Conservation (phyloP, 2,113 vertebrate genomes). For the Protomyctophum bolini region DNA sequence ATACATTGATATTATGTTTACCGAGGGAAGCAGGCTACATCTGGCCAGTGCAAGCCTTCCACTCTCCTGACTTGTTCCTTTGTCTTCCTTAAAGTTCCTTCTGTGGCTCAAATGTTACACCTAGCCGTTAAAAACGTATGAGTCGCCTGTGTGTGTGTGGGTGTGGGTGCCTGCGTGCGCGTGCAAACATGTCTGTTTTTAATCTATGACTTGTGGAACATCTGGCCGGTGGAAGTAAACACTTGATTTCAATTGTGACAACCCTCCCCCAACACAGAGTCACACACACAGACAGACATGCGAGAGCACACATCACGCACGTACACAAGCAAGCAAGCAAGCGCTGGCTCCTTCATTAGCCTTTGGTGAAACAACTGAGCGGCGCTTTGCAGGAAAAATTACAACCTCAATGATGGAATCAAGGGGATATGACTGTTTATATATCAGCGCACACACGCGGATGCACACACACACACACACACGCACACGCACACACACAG, state of each 20-base stretch:
- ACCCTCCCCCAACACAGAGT: neutral
- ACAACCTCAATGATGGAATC: slow-evolving; percentile 36
- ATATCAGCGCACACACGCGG: slow-evolving; percentile 33
- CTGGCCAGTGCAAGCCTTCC: slow-evolving; percentile 6
- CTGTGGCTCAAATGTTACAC: slow-evolving; percentile 8
- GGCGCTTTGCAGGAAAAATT: slow-evolving; percentile 50
- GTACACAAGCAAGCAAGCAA: neutral
- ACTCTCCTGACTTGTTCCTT: neutral
- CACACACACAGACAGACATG: neutral
- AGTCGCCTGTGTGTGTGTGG: slow-evolving; percentile 5
- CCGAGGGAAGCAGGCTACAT: slow-evolving; percentile 12
- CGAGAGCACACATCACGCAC: slow-evolving; percentile 4
- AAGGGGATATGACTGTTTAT: slow-evolving; percentile 13
- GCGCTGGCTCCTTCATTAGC: slow-evolving; percentile 26
- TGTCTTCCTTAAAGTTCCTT: neutral
- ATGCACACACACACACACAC: slow-evolving; percentile 21
- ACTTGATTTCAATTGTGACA: slow-evolving; percentile 45
- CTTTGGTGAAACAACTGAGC: slow-evolving; percentile 55
- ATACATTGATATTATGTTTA: slow-evolving; percentile 2
- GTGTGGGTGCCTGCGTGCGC: slow-evolving; percentile 6
- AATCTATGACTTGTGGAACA: slow-evolving; percentile 41
- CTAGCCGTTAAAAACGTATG: neutral
- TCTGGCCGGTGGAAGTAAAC: slow-evolving; percentile 49
- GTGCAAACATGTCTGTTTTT: slow-evolving; percentile 1
- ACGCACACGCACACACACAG: slow-evolving; percentile 25